Conservation (phyloP, 1,140 invertebrate species). For the Drosophila mojavensis region DNA sequence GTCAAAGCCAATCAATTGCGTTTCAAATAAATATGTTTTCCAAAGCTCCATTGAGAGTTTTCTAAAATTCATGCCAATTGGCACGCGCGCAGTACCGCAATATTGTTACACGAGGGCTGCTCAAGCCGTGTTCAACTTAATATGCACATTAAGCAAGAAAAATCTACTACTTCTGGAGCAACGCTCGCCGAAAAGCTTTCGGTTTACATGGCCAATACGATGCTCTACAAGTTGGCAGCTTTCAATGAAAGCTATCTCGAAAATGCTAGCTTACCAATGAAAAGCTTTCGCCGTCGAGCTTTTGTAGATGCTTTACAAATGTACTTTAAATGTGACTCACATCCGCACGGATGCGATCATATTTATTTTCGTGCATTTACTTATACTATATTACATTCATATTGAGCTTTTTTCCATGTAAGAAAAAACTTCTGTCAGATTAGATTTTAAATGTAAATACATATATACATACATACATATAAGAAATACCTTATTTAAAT, state of each 20-base stretch:
- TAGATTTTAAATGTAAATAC: neutral
- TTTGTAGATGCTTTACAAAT: slow-evolving; percentile 4
- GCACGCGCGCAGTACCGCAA: slow-evolving; percentile 32
- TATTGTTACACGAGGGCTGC: slow-evolving; percentile 15
- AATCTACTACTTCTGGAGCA: neutral
- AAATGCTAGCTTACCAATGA: slow-evolving; percentile 18
- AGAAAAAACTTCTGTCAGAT: neutral
- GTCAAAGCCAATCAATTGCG: slow-evolving; percentile 50
- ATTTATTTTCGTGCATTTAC: slow-evolving; percentile 31
- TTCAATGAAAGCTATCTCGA: slow-evolving; percentile 8
- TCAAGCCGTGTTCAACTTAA: neutral
- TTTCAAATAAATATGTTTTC: slow-evolving; percentile 53
- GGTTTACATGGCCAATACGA: slow-evolving; percentile 6
- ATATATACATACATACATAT: too few species aligned
- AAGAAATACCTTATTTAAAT: neutral
- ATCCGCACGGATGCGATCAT: slow-evolving; percentile 15
- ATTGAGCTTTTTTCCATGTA: neutral
- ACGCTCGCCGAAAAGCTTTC: slow-evolving; percentile 30
- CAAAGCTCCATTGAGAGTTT: slow-evolving; percentile 43
- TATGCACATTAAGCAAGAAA: neutral
- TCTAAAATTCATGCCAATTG: slow-evolving; percentile 24
- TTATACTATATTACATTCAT: neutral
- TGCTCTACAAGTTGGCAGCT: slow-evolving; percentile 26
- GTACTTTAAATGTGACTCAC: slow-evolving; percentile 23
- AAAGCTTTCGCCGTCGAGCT: slow-evolving; percentile 17